Conservation (phyloP, 1,140 invertebrate species). For the Drosophila melanica region DNA sequence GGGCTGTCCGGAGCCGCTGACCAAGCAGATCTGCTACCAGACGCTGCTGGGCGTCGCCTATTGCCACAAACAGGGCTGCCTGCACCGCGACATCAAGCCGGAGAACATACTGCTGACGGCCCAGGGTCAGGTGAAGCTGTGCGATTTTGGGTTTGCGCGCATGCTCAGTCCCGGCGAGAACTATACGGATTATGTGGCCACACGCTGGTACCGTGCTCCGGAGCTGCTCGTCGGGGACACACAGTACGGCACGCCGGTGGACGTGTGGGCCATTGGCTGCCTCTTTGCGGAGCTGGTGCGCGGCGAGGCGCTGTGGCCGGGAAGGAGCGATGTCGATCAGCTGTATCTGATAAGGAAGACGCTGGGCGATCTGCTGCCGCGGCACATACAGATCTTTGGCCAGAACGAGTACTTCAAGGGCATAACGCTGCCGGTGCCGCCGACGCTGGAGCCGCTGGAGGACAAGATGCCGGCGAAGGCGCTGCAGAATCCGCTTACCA, state of each 20-base stretch:
- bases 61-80: conserved; percentile 98
- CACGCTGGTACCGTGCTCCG: conserved; percentile 98
- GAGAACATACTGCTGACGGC: conserved; percentile 99
- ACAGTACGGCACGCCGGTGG: conserved; percentile 97
- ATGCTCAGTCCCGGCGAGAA: conserved; percentile 98
- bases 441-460: conserved; percentile 93
- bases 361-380: conserved; percentile 94
- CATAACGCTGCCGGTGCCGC: conserved; percentile 95
- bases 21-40: conserved; percentile 97
- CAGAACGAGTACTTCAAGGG: conserved; percentile 97
- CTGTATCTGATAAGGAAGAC: conserved; percentile 97
- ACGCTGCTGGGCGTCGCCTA: conserved; percentile 97
- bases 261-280: conserved; percentile 91
- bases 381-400: conserved; percentile 97
- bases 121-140: conserved; percentile 97
- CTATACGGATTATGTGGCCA: conserved; percentile 99
- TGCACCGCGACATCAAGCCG: conserved; percentile 98
- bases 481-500: conserved; percentile 86
- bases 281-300: conserved; percentile 97
- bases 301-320: conserved; percentile 98
- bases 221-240: conserved; percentile 99
- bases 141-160: conserved; percentile 99
- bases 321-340: conserved; percentile 99
- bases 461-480: conserved; percentile 90
- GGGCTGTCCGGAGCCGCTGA: conserved; percentile 93